phyloP scores from a whole-genome alignment of 2,888 invertebrate genomes.

The Monochamus alternatus region DNA sequence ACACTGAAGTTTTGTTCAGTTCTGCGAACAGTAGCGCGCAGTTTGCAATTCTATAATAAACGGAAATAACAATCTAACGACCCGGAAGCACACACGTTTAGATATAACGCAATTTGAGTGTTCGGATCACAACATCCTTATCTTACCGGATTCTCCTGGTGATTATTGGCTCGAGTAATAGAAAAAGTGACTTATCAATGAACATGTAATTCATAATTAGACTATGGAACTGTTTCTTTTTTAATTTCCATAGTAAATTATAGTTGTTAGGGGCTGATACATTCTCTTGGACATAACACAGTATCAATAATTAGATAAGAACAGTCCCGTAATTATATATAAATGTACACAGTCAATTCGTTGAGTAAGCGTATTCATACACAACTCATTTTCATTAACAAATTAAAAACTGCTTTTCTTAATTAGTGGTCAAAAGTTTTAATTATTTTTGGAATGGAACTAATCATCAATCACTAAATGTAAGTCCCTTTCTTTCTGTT shows the following conservation, averaged over 20 bases:
- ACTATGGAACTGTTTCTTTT: not conserved
- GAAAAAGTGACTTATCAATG: slow-evolving; percentile 19
- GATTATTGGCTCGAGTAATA: slow-evolving; percentile 21
- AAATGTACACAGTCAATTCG: not conserved
- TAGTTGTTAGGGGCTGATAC: slow-evolving; percentile 8
- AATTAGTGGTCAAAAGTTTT: no score
- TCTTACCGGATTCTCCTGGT: slow-evolving; percentile 49
- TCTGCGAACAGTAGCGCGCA: slow-evolving; percentile 22
- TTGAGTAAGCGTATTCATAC: not conserved
- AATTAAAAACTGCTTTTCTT: no score
- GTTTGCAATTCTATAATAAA: slow-evolving; percentile 21
- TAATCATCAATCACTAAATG: no score
- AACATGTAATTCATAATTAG: not conserved
- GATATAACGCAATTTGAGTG: slow-evolving; percentile 47
- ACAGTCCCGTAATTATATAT: not conserved
- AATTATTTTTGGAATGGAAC: no score
- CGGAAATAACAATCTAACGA: slow-evolving; percentile 55
- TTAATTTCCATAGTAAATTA: not conserved
- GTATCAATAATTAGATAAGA: not conserved
- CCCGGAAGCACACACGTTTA: slow-evolving; percentile 54
- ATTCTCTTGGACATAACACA: not conserved
- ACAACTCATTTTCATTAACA: no score
- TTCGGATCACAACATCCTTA: slow-evolving; percentile 44
- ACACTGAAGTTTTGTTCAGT: slow-evolving; percentile 5
- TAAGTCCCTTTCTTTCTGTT: no score